Evolutionary conservation across 1,140 invertebrate genomes (phyloP), one percentile per base, ranked within the genome.

Genomic region (Euwallacea fornicatus): DNA sequence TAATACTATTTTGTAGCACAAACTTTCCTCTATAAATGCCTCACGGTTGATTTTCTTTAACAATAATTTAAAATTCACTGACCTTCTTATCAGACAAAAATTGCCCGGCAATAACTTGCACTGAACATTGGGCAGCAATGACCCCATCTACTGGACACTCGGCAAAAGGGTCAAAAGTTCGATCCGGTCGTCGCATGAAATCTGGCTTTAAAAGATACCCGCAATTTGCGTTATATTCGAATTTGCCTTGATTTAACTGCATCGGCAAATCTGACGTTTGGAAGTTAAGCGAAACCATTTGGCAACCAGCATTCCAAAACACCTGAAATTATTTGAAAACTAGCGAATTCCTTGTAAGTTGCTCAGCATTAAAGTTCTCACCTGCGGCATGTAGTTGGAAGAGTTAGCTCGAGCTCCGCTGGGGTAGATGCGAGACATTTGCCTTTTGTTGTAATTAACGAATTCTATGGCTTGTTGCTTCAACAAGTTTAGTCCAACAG

Each of bases 221-320:
- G 78, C 90, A 97, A 78, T 94, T 94, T 16, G 96, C 97, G 81
- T 98, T 98, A 81, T 98, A 98, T 82, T 99, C 98, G 84, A 99
- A 99, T 87, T 99, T 99, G 73, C 98, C 98, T 86, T 99, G 97
- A 85, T 99, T 99, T 66, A 99, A 85, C 85, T 99, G 98, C 97
- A 99, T 99, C 10, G 97, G 97, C 71, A 99, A 85, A 86, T 99
- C 98, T 11, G 97, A 91, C 10, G 98, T 99, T 88, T 99, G 98
- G 84, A 99, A 99, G 85, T 99, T 99, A n/a, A 99, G 85, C 0
- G 98, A 97, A 10, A 99, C 98, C 98, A 99, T 99, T 85, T 95
- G 93, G 79, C 93, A 94, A 69, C 93, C 93, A 44, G 93, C 93
- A 83, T 95, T 95, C 93, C 93, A 95, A 82, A 95, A 95, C 56